A percentile compares a stretch with the other conserved stretches of the same genome.
Conservation (phyloP, 2,888 invertebrate species). For the Dinocampus coccinellae region DNA sequence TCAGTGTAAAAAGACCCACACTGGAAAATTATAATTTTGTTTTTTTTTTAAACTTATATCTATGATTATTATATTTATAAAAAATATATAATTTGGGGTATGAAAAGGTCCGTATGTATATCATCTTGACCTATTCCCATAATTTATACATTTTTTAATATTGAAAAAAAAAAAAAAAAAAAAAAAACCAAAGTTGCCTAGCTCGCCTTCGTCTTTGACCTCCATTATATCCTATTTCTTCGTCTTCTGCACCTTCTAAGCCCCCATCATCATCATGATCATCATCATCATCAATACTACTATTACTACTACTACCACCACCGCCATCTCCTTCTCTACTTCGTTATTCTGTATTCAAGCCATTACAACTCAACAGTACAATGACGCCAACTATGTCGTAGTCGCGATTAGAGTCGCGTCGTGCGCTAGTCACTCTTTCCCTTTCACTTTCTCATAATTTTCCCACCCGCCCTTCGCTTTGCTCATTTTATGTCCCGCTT, state of each 20-base stretch:
- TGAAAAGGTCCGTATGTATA: not conserved
- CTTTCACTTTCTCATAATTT: conserved; percentile 33
- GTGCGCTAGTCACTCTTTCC: conserved; percentile 32
- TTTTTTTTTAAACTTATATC: not conserved
- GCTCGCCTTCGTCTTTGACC: conserved; percentile 44
- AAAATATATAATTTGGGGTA: not conserved
- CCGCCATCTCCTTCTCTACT: not conserved
- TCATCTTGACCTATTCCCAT: conserved; percentile 21
- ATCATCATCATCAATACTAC: too few species aligned
- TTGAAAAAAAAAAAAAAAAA: too few species aligned
- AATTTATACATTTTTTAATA: not conserved
- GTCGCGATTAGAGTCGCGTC: conserved; percentile 43
- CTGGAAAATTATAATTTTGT: too few species aligned
- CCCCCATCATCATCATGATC: conserved; percentile 15
- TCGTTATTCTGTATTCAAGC: not conserved
- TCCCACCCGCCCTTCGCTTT: not conserved
- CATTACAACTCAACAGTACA: conserved; percentile 22
- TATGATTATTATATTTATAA: not conserved
- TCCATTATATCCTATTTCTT: too few species aligned
- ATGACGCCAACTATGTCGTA: conserved; percentile 37
- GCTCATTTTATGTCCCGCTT: not conserved
- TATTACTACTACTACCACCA: not conserved
- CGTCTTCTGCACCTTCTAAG: too few species aligned
- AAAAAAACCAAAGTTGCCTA: conserved; percentile 6
- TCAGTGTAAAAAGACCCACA: too few species aligned